Evolutionary conservation across 2,888 invertebrate genomes (phyloP).

Genomic region (Notocelia uddmanniana): DNA sequence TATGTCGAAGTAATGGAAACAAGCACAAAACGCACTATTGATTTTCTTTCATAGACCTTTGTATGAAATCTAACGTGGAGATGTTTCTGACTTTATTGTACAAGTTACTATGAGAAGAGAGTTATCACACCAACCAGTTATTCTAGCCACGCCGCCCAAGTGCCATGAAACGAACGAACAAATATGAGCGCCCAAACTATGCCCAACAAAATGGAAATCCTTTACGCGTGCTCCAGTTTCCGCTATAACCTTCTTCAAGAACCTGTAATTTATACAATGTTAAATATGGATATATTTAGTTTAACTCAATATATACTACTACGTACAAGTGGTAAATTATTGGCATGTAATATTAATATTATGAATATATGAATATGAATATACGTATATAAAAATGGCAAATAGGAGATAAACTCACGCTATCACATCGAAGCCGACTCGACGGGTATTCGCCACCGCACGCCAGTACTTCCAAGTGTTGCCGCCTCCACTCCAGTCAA

Average conservation of each 20-base stretch:
- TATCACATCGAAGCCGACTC: constrained; percentile 82
- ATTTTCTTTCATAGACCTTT: no score
- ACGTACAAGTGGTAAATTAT: no score
- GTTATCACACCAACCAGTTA: constrained; percentile 73
- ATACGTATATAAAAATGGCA: no score
- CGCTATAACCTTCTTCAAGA: constrained; percentile 76
- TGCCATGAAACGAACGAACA: constrained; percentile 84
- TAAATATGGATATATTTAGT: background rate
- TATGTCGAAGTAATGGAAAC: no score
- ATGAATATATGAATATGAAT: no score
- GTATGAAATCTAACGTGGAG: no score
- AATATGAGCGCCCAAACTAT: constrained; percentile 88
- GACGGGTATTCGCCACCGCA: constrained; percentile 85
- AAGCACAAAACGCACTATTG: no score
- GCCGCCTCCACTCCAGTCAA: constrained; percentile 88
- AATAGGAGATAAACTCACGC: constrained; percentile 17
- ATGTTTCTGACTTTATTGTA: no score
- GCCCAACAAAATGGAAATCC: constrained; percentile 86
- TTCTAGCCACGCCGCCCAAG: constrained; percentile 76
- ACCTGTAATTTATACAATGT: constrained; percentile 61
- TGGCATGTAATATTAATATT: no score
- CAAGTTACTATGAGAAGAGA: no score
- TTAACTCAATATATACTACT: background rate
- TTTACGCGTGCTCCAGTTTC: constrained; percentile 67
- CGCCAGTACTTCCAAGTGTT: constrained; percentile 87